These are phyloP conservation scores for Zaprionus nigranus DNA, from an alignment of 1,140 invertebrate species.

Conservation along the genomic window DNA sequence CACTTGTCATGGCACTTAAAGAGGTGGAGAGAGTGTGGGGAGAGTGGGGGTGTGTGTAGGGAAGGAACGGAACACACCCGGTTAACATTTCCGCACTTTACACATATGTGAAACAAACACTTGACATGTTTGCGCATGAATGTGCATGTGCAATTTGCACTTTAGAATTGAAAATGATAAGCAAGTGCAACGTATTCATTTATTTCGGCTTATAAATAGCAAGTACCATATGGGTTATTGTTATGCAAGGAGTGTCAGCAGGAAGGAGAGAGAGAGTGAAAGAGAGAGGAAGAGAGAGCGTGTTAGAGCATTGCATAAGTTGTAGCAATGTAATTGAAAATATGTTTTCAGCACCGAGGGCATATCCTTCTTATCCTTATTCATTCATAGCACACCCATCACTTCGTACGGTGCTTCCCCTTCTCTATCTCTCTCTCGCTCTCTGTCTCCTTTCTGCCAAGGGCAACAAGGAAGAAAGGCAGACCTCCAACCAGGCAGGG, in stretches of 20 bases:
- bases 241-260: conserved; percentile 34
- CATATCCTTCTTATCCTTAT: conserved; percentile 30
- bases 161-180: conserved; percentile 17
- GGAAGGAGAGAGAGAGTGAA: not conserved
- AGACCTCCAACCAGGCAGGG: not conserved
- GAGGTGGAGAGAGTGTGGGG: not conserved
- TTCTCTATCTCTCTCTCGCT: not conserved
- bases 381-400: conserved; percentile 16
- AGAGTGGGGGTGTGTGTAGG: not conserved
- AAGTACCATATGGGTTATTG: conserved; percentile 44
- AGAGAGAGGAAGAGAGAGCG: not conserved
- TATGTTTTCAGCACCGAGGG: conserved; percentile 34
- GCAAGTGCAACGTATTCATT: conserved; percentile 27
- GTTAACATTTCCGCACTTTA: conserved; percentile 11
- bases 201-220: conserved; percentile 38
- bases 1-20: not conserved
- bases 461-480: not conserved
- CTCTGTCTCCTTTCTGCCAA: conserved; percentile 12
- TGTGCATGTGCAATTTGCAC: conserved; percentile 21
- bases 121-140: conserved; percentile 11
- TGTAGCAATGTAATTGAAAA: conserved; percentile 55
- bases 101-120: conserved; percentile 21
- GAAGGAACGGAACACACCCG: not conserved
- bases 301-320: conserved; percentile 22
- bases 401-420: not conserved